Base-by-base conservation (phyloP, 1,140 invertebrate genomes). In the Drosophila fuyamai region DNA sequence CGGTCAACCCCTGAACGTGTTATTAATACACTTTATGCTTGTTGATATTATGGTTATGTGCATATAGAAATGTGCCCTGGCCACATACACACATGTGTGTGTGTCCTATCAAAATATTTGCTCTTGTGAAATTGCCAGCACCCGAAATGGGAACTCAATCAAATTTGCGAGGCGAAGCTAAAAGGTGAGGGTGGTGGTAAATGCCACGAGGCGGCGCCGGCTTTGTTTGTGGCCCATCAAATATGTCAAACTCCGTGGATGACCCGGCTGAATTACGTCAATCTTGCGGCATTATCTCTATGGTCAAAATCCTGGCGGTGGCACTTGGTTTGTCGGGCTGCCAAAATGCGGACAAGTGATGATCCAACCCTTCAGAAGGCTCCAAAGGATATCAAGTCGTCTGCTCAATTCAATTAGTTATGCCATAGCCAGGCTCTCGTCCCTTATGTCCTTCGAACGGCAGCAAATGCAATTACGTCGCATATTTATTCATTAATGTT, bases 401-500 rank as follows among this genome's bases (percentile, higher is more conserved):
- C 63, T 57, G 59, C n/a, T 65, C 63, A 67, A 68, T 68, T 68
- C 61, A 68, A 68, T 68, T 68, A 68, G 61, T 66, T 66, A 68
- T 61, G 57, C 29, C 65, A 66, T 35, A 36, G 60, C 46, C 27
- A 29, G 9, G 0, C 13, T 47, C 4, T 27, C 23, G 16, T 46
- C 5, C 4, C 14, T 16, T 16, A 44, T 3, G 14, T n/a, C 47
- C 5, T 16, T 18, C 14, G 43, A 23, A 14, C 14, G 13, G 32
- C 41, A 18, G 60, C 62, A 50, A 67, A 50, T 58, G 66, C 68
- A 72, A 72, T 72, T 72, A 72, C 68, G 58, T 72, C 5, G 44
- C 68, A 72, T 57, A 71, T 71, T 72, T 71, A 72, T 72, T 72
- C 68, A 72, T 72, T 72, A 72, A 68, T 58, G 53, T 29, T 67